A percentile compares a stretch with the other conserved stretches of the same genome.
Conservation (phyloP, 1,140 invertebrate genomes). For the Zophobas morio region DNA sequence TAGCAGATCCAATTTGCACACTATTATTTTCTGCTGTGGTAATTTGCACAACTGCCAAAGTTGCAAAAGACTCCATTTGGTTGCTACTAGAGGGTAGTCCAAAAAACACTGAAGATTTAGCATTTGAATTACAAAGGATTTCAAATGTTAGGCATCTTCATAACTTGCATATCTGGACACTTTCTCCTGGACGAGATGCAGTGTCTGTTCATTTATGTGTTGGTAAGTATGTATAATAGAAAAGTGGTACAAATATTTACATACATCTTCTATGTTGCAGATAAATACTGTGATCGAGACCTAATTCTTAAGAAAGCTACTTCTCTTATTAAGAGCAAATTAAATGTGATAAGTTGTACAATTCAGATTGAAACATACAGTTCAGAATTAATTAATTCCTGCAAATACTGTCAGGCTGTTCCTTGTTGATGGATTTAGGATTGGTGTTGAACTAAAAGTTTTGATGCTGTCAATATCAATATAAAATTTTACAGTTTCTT, state of each 20-base stretch:
- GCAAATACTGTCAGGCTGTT: conserved; percentile 59
- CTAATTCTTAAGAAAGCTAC: conserved; percentile 71
- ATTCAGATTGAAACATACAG: conserved; percentile 74
- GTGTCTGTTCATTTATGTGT: conserved; percentile 83
- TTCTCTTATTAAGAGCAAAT: conserved; percentile 69
- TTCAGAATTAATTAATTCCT: conserved; percentile 58
- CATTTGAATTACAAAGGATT: conserved; percentile 72
- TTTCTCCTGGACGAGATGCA: conserved; percentile 81
- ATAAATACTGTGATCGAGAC: conserved; percentile 69
- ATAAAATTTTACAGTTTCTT: neutral
- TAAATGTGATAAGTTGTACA: conserved; percentile 74
- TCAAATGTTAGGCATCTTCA: conserved; percentile 83
- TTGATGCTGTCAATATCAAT: neutral
- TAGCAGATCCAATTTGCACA: conserved; percentile 92
- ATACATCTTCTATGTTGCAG: conserved; percentile 65
- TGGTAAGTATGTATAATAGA: conserved; percentile 69
- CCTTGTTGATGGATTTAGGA: conserved; percentile 45
- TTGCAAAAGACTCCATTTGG: conserved; percentile 81
- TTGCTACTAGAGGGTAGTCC: conserved; percentile 89
- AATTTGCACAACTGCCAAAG: conserved; percentile 82
- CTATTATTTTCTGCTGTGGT: conserved; percentile 90
- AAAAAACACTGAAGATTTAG: conserved; percentile 72
- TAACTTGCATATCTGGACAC: conserved; percentile 85
- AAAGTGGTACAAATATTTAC: neutral
- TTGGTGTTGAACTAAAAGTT: conserved; percentile 18